Conservation (phyloP, 2,888 invertebrate genomes). For the Thecocarcelia acutangulata region DNA sequence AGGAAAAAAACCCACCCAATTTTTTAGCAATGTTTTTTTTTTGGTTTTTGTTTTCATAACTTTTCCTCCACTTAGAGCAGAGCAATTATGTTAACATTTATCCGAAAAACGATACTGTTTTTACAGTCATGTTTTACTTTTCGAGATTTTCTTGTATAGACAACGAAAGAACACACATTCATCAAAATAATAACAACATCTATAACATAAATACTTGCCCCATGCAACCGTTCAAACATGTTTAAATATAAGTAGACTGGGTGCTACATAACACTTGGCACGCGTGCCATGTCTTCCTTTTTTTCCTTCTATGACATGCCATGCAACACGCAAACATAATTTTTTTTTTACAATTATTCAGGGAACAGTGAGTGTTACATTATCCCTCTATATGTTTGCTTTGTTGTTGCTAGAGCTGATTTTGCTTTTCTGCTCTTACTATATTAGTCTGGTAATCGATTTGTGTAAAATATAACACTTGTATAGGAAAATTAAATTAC, state of each 20-base stretch:
- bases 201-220: slow-evolving; percentile 48
- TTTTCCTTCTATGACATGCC: slow-evolving; percentile 52
- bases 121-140: slow-evolving; percentile 31
- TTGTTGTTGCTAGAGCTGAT: slow-evolving; percentile 14
- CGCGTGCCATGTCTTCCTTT: slow-evolving; percentile 59
- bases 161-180: slow-evolving; percentile 39
- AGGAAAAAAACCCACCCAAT: background rate
- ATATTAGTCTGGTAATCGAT: slow-evolving; percentile 57
- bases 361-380: slow-evolving; percentile 3
- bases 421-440: slow-evolving; percentile 45
- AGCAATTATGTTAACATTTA: slow-evolving; percentile 54
- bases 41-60: slow-evolving; percentile 7
- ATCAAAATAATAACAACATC: slow-evolving; percentile 56
- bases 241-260: slow-evolving; percentile 1
- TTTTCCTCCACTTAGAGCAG: slow-evolving; percentile 12
- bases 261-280: slow-evolving; percentile 61
- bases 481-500: slow-evolving; percentile 52
- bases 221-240: slow-evolving; percentile 40
- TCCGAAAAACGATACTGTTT: slow-evolving; percentile 57
- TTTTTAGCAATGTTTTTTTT: background rate
- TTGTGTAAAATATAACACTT: slow-evolving; percentile 66
- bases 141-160: slow-evolving; percentile 38
- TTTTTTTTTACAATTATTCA: slow-evolving; percentile 36
- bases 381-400: background rate
- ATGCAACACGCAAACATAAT: slow-evolving; percentile 65